phyloP scores from a whole-genome alignment of 2,797 vertebrate species.

The Xenops minutus region DNA sequence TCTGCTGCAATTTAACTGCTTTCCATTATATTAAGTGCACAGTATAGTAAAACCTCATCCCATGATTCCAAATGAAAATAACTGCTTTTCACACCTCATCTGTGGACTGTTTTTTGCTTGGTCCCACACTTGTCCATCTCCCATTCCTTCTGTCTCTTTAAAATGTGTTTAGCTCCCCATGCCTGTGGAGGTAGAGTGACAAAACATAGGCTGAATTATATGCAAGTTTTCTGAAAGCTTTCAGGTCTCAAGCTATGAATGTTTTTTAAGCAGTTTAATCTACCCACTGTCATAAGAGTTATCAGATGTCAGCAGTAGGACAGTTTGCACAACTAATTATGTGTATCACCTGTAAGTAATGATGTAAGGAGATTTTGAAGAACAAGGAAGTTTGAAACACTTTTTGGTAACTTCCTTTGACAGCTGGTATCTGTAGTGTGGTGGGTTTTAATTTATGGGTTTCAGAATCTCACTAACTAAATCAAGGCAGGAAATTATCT shows the following conservation, averaged over 20 bases:
- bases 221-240: neutral
- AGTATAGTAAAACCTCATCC: neutral
- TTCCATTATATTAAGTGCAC: constrained; percentile 1
- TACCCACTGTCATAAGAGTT: neutral
- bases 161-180: neutral
- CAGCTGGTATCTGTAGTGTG: neutral
- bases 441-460: neutral
- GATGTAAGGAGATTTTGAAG: neutral
- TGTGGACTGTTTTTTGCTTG: neutral
- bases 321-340: neutral
- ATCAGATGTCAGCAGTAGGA: neutral
- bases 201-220: neutral
- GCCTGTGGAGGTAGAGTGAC: neutral
- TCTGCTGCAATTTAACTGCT: neutral
- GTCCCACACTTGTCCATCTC: neutral
- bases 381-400: neutral
- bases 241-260: neutral
- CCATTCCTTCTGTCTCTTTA: neutral
- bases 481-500: neutral
- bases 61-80: neutral
- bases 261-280: neutral
- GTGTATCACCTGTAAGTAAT: neutral
- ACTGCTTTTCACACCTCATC: neutral
- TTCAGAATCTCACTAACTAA: neutral
- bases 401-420: neutral